Percentiles rank a stretch among this genome's conserved stretches.
phyloP scores from a whole-genome alignment of 2,113 vertebrate genomes.

The Pelecanus crispus region DNA sequence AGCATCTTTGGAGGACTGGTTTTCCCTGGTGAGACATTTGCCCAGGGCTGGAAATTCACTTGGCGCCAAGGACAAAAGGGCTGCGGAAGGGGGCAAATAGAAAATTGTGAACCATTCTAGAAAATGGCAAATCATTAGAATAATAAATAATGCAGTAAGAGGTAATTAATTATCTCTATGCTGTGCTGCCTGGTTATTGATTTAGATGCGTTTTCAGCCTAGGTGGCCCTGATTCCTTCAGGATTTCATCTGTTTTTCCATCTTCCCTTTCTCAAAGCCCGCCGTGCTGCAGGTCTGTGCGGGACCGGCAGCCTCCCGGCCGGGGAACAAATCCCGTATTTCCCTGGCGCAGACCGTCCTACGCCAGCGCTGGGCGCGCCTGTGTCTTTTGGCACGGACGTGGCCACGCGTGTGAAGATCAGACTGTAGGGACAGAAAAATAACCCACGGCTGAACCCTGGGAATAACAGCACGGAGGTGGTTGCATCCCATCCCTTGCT shows the following conservation, averaged over 20 bases:
- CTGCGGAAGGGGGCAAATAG: not conserved
- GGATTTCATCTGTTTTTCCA: not conserved
- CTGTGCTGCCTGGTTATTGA: not conserved
- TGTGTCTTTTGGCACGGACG: rapidly evolving
- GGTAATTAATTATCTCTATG: not conserved
- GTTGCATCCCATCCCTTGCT: not conserved
- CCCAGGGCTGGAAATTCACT: not conserved
- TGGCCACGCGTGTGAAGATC: rapidly evolving
- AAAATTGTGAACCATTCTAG: not conserved
- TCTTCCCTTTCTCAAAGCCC: not conserved
- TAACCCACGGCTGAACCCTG: rapidly evolving
- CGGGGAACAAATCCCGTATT: rapidly evolving
- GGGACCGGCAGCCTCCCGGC: rapidly evolving
- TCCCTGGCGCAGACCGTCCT: not conserved
- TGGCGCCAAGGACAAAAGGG: not conserved
- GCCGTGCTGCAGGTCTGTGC: rapidly evolving
- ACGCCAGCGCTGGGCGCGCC: not conserved
- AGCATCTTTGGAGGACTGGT: not conserved
- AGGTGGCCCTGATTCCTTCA: not conserved
- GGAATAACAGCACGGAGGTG: rapidly evolving
- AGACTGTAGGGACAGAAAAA: not conserved
- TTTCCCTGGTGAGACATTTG: not conserved
- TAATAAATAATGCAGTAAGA: constrained; percentile 12
- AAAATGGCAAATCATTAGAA: not conserved
- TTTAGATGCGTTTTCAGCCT: not conserved